Conservation (phyloP, 23 tunicate genomes). For the Trididemnum clinides region DNA sequence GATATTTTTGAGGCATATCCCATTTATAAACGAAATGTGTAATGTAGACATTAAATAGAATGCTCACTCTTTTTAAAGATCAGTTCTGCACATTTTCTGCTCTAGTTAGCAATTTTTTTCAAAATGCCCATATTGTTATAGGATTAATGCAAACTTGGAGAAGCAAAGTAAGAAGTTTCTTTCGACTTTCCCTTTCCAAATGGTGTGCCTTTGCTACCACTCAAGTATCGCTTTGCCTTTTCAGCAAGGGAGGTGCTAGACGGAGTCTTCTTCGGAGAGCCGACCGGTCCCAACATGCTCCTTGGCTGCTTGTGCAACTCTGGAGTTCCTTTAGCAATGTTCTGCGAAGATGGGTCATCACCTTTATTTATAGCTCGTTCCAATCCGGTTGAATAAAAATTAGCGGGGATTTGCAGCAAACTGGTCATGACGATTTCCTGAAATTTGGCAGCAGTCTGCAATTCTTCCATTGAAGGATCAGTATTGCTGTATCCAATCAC, state of each 20-base stretch:
- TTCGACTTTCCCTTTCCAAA: constrained; percentile 71
- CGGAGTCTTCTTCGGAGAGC: constrained; percentile 88
- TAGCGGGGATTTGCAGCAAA: constrained; percentile 67
- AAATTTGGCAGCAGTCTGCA: constrained; percentile 48
- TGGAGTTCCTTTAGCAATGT: background rate
- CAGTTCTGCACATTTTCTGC: too few relatives aligned
- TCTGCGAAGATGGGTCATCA: background rate
- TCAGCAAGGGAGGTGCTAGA: constrained; percentile 89
- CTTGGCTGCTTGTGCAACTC: constrained; percentile 16
- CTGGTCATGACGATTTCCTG: constrained; percentile 74
- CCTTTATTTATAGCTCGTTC: constrained; percentile 15
- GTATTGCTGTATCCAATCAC: constrained; percentile 66
- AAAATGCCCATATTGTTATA: too few relatives aligned
- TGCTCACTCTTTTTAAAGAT: too few relatives aligned
- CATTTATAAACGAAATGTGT: too few relatives aligned
- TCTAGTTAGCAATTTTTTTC: too few relatives aligned
- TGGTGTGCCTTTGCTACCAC: constrained; percentile 95
- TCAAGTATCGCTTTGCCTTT: constrained; percentile 77
- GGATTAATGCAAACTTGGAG: constrained; percentile 60
- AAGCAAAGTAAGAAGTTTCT: constrained; percentile 58
- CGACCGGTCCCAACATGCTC: constrained; percentile 71
- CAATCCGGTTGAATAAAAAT: constrained; percentile 47
- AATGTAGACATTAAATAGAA: too few relatives aligned
- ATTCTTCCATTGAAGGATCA: constrained; percentile 63
- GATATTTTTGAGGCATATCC: too few relatives aligned